These are phyloP conservation scores for Atractosteus spatula DNA, from an alignment of 2,113 vertebrate genomes.

Conservation along the genomic window DNA sequence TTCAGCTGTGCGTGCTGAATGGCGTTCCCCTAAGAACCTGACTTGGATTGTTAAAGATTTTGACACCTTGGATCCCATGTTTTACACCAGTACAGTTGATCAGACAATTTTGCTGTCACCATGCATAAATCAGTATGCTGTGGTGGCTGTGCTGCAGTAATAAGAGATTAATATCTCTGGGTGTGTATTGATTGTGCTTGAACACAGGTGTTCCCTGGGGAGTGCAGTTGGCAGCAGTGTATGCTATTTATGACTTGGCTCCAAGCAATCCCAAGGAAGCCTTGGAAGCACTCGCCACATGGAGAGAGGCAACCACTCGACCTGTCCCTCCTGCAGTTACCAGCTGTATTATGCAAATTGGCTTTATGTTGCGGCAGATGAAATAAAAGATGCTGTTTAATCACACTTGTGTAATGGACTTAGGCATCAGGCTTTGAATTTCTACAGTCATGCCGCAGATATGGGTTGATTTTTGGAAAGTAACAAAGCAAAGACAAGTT, in stretches of 20 bases:
- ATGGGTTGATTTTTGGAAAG: not conserved
- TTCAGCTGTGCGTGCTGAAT: no score
- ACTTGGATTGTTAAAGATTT: no score
- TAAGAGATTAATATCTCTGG: not conserved
- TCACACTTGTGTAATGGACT: not conserved
- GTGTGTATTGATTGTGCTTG: not conserved
- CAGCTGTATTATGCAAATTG: slow-evolving; percentile 74
- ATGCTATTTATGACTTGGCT: slow-evolving; percentile 84
- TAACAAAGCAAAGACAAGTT: not conserved
- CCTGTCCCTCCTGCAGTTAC: slow-evolving; percentile 70
- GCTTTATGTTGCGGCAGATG: slow-evolving; percentile 61
- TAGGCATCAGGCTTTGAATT: not conserved
- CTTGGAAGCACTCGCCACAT: slow-evolving; percentile 69
- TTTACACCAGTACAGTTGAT: no score
- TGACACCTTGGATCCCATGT: no score
- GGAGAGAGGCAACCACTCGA: slow-evolving; percentile 62
- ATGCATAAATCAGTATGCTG: no score
- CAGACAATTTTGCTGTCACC: no score
- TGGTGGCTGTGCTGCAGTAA: not conserved
- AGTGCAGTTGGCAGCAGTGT: slow-evolving; percentile 86
- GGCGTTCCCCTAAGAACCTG: no score
- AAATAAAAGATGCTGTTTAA: slow-evolving; percentile 28
- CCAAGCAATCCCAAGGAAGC: slow-evolving; percentile 79
- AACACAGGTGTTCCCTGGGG: slow-evolving; percentile 83
- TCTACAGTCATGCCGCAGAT: not conserved